A percentile compares a stretch with the other conserved stretches of the same genome.
phyloP scores from a whole-genome alignment of 1,140 invertebrate species.

The Caenorhabditis inopinata region DNA sequence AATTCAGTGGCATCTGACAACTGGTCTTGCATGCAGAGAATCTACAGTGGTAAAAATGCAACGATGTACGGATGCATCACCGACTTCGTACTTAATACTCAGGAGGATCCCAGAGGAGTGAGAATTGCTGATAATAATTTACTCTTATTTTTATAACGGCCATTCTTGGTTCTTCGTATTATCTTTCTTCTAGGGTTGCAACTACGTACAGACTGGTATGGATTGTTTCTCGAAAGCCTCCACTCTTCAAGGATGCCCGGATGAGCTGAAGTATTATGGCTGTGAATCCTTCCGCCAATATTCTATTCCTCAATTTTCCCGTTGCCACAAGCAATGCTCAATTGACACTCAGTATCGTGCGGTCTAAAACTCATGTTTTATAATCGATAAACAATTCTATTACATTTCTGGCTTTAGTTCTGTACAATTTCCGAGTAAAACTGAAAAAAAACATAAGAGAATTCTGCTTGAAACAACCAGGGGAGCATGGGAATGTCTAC shows the following conservation, averaged over 20 bases:
- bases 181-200: slow-evolving; percentile 36
- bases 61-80: slow-evolving; percentile 40
- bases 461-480: background rate
- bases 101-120: slow-evolving; percentile 33
- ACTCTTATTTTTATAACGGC: too few relatives aligned
- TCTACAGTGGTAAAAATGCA: slow-evolving; percentile 43
- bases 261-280: slow-evolving; percentile 38
- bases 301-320: slow-evolving; percentile 2
- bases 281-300: slow-evolving; percentile 49
- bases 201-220: slow-evolving; percentile 41
- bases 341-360: background rate
- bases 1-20: slow-evolving; percentile 45
- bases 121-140: too few relatives aligned
- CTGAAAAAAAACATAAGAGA: background rate
- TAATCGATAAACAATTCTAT: background rate
- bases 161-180: too few relatives aligned
- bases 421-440: background rate
- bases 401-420: background rate
- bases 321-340: background rate
- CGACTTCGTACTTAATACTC: slow-evolving; percentile 32
- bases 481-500: background rate
- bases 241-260: background rate
- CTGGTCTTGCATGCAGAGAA: slow-evolving; percentile 46
- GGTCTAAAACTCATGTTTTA: background rate
- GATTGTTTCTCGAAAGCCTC: slow-evolving; percentile 22